Evolutionary conservation across 2,113 vertebrate species (phyloP).

Genomic region (Grammatotria lemairii): DNA sequence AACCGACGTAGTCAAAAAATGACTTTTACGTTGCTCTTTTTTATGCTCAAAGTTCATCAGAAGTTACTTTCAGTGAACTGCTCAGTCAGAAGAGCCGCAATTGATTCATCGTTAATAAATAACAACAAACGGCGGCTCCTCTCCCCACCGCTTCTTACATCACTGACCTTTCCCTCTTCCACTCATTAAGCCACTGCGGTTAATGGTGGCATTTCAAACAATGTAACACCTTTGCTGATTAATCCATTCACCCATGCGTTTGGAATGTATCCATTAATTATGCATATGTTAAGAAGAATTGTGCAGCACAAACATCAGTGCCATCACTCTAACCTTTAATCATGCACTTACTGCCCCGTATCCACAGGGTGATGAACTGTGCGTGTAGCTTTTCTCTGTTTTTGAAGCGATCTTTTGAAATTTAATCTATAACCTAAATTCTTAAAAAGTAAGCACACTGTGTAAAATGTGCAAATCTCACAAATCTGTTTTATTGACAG

Average conservation of each 20-base stretch:
- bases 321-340: conserved; percentile 30
- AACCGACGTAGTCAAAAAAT: background rate
- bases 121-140: conserved; percentile 47
- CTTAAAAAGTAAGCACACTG: background rate
- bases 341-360: background rate
- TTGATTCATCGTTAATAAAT: conserved; percentile 61
- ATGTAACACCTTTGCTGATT: conserved; percentile 64
- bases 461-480: background rate
- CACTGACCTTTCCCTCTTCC: conserved; percentile 71
- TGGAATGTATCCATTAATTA: conserved; percentile 39
- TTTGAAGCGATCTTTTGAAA: background rate
- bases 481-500: background rate
- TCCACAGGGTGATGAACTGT: background rate
- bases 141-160: conserved; percentile 30
- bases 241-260: conserved; percentile 53
- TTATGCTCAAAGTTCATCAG: background rate
- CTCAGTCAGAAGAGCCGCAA: conserved; percentile 30
- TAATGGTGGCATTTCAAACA: conserved; percentile 74
- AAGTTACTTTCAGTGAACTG: background rate
- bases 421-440: background rate
- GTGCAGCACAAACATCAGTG: background rate
- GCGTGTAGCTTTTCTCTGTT: background rate
- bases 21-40: background rate
- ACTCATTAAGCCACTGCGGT: conserved; percentile 67
- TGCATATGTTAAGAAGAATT: background rate